Evolutionary conservation across 2,113 vertebrate genomes (phyloP), one percentile per base, ranked within the genome.

Genomic region (Callipepla squamata): DNA sequence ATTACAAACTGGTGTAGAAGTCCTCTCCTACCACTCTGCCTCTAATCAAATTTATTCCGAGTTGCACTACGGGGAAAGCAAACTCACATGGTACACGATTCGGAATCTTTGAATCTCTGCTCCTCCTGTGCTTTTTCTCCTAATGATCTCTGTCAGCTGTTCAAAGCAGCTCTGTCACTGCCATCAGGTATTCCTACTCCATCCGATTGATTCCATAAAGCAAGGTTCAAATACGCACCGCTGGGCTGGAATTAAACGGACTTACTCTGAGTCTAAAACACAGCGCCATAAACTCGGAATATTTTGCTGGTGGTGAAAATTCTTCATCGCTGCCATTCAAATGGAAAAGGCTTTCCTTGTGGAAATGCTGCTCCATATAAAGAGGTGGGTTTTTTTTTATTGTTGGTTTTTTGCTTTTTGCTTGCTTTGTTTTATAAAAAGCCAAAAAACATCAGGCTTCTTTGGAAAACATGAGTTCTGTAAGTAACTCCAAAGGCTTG

Each of bases 111-210:
- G 90, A 79, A 87, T 92, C 66, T 30, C 9, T 28, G 13, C 65
- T 92, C 86, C 85, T 79, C 69, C 53, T 82, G 81, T 34, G 73
- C 34, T 8, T 82, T 85, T 90, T 82, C n/a, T 36, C 18, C 58
- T 77, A 87, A 89, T 30, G 42, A 76, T 59, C 42, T 85, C 84
- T 87, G 72, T 63, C 87, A 91, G 81, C 66, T 72, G 80, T 80
- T 87, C 83, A 59, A 85, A 95, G 79, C 22, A 36, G 19, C 63
- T 94, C 58, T 96, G 95, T 90, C 85, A 78, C 93, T 95, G 62
- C 90, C 93, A 94, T 91, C 87, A 95, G 95, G 95, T 96, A 95
- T 76, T 7, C 13, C 62, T 57, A 20, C 89, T 91, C 92, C 58
- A 28, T 82, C 75, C 62, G 70, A 61, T 26, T 58, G 74, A 57